phyloP scores from a whole-genome alignment of 2,113 vertebrate species.

The Oostethus manadensis region DNA sequence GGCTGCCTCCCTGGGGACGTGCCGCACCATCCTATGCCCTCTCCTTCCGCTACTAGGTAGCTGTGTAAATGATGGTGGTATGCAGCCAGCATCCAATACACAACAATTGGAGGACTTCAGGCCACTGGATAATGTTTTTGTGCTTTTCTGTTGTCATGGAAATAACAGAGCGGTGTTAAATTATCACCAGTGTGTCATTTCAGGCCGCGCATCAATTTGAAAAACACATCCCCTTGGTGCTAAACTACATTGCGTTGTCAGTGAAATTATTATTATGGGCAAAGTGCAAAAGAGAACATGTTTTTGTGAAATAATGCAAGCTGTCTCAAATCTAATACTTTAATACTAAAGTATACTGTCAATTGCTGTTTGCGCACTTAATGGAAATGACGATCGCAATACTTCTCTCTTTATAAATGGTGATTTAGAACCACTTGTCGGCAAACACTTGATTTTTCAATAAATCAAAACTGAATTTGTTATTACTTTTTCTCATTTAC shows the following conservation, averaged over 20 bases:
- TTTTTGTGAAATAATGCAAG: too few relatives aligned
- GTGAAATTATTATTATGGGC: too few relatives aligned
- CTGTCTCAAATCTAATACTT: too few relatives aligned
- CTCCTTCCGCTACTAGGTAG: slow-evolving; percentile 19
- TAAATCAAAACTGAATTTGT: too few relatives aligned
- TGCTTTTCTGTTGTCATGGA: slow-evolving; percentile 13
- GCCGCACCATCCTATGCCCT: slow-evolving; percentile 7
- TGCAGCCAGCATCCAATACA: slow-evolving; percentile 29
- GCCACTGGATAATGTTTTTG: slow-evolving; percentile 9
- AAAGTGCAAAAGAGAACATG: too few relatives aligned
- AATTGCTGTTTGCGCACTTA: too few relatives aligned
- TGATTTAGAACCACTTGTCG: too few relatives aligned
- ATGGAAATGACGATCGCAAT: too few relatives aligned
- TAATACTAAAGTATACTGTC: too few relatives aligned
- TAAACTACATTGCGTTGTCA: slow-evolving; percentile 12
- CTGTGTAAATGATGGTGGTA: slow-evolving; percentile 18
- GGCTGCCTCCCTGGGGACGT: slow-evolving; percentile 21
- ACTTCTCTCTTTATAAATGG: too few relatives aligned
- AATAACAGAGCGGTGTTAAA: slow-evolving; percentile 12
- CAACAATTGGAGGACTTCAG: not conserved
- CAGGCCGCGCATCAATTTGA: slow-evolving; percentile 13
- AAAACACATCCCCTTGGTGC: slow-evolving; percentile 3
- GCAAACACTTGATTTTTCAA: too few relatives aligned
- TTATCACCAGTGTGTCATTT: slow-evolving; percentile 20
- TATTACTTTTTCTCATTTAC: too few relatives aligned